Evolutionary conservation across 2,797 vertebrate species (phyloP), one percentile per base, ranked within the genome.

Genomic region (Anguilla marmorata): DNA sequence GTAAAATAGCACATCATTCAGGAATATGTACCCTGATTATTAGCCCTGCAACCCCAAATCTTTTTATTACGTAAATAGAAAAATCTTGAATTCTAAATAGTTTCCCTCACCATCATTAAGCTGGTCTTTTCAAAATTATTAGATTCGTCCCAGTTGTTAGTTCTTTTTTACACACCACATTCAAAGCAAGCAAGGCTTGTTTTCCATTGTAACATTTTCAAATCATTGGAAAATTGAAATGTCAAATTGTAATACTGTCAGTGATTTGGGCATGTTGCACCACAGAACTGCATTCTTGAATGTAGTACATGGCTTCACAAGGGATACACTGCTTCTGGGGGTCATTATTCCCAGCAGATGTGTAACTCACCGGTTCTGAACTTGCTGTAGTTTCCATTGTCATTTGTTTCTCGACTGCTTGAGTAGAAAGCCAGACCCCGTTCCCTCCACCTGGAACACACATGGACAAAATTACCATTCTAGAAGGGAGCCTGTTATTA

Each of bases 361-460:
- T 30, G 41, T 90, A 91, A 97, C 96, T 90, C 91, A 97, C 97
- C 96, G 0, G 96, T 97, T 89, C 96, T 94, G 93, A 97, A 97
- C 90, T 96, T 96, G 96, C 97, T 97, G 94, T 97, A 97, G 0
- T 93, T 93, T 85, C 96, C 95, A 0, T 93, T 97, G 86, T 97
- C 96, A 0, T 95, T 90, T 87, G 92, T 87, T 0, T 92, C 91
- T 27, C 91, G 94, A 7, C 94, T 94, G 76, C 95, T 93, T 0
- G 93, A 93, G 92, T 95, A 96, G 94, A 96, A 96, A 14, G 94
- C 93, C 45, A 96, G 93, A 2, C 94, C 96, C 87, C 94, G 90
- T 91, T 97, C 97, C 93, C 97, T 92, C 97, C 97, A 97, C 97
- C 97, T 98, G 93, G 0, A 48, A 89, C 86, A 91, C 30, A 89